Base-by-base conservation (phyloP, 2,888 invertebrate genomes). In the Tetragonisca angustula region DNA sequence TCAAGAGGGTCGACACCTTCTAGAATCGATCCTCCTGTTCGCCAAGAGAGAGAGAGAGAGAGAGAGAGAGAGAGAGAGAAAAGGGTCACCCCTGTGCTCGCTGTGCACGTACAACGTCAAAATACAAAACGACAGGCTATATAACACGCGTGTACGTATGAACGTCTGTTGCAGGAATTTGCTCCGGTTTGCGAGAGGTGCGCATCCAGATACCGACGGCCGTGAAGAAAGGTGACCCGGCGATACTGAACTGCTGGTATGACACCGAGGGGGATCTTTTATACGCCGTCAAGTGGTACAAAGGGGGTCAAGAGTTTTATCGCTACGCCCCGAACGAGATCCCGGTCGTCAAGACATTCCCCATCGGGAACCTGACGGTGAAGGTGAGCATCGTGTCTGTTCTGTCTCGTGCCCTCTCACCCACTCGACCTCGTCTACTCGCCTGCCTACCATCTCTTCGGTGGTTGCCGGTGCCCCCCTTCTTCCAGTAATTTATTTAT, bases 231-330 rank as follows among this genome's bases (percentile, higher is more conserved):
- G 94, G 94, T 84, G 92, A 94, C 61, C 90, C 90, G 70, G 93
- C 93, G 79, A 92, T 90, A 87, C 90, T 94, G 84, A 93, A 92
- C 85, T 94, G 94, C 86, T 92, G 91, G 91, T 94, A 94, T 83
- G 93, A 94, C 90, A 93, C 92, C 86, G 94, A 94, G 89, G 93
- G 92, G 56, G 94, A 94, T 83, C 92, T 90, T 68, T 87, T 94
- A 68, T 94, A 94, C 87, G 90, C 93, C 81, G 94, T 94, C 88
- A 94, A 94, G 90, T 94, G 94, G 94, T 94, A 94, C 91, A 94
- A 94, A 91, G 92, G 91, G 81, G 91, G 91, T 79, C 91, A 91
- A 77, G 94, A 94, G 90, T 94, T 94, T 91, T 94, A 94, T 91
- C 93, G 94, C 81, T 94, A 93, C 82, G 92, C 93, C 62, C 94